Evolutionary conservation across 2,797 vertebrate genomes (phyloP), one percentile per base, ranked within the genome.

Genomic region (Gymnocypris eckloni): DNA sequence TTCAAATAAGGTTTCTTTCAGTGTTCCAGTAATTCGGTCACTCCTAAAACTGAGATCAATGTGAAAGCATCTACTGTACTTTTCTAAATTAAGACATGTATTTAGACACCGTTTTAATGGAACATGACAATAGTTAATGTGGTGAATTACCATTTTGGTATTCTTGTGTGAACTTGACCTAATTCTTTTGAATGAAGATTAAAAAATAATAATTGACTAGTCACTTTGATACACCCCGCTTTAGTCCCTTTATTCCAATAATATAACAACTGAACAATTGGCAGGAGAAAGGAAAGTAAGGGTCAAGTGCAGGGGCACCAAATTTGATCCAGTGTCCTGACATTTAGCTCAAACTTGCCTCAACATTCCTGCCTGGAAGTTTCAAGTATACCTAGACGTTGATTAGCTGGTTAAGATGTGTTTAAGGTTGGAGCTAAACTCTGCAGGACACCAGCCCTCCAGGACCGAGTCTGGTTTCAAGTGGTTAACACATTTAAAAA

Each of bases 221-320:
- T 61, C 28, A 33, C 28, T 33, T 33, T 33, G 28, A 33, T 33
- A 33, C 59, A 25, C 12, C 22, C 59, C 0, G 0, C n/a, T n/a
- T 25, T 61, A 73, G 56, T 88, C 18, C 9, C 79, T 77, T 88
- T 85, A 69, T 83, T 87, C 69, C 59, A 76, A 52, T 83, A 41
- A 50, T 64, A 52, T 66, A 84, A 84, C 72, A 72, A 67, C 71
- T 37, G 76, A 12, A 11, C 54, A 72, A 45, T 22, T 25, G 41
- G 8, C 64, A 78, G 45, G 28, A 45, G 45, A 64, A 52, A 37
- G 18, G 45, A 75, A 52, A 37, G 18, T 39, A 61, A 25, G 18
- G 20, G 41, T 39, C 66, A 83, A 50, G 66, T 83, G 86, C 56
- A 61, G n/a, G 56, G 56, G 11, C n/a, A 25, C n/a, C 10, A 25